Percentiles rank a stretch among this genome's conserved stretches.
Conservation (phyloP, 1,140 invertebrate species). For the Zaprionus tsacasi region DNA sequence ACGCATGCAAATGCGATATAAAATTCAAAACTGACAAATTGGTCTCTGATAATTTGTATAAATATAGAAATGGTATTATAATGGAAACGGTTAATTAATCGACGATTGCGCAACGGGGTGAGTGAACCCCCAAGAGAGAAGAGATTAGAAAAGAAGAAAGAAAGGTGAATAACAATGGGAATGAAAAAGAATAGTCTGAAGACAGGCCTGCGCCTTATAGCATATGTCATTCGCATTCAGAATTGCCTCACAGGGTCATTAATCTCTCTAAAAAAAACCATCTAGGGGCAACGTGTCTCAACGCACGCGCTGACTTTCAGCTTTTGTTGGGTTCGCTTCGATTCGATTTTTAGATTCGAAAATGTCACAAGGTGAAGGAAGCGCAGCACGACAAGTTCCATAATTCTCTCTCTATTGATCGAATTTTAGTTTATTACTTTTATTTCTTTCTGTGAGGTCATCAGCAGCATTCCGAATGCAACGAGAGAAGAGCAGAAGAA, state of each 20-base stretch:
- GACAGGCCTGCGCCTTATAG: not conserved
- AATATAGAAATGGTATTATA: conserved; percentile 16
- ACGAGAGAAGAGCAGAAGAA: conserved; percentile 38
- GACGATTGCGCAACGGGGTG: conserved; percentile 26
- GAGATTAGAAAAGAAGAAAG: not conserved
- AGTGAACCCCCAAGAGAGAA: conserved; percentile 23
- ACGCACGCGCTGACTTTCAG: conserved; percentile 44
- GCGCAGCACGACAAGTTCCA: conserved; percentile 20
- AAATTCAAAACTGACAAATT: conserved; percentile 13
- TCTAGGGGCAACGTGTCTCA: conserved; percentile 16
- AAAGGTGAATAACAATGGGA: not conserved
- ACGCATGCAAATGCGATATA: conserved; percentile 19
- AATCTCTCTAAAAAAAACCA: conserved; percentile 23
- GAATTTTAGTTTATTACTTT: conserved; percentile 38
- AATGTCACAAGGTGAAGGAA: conserved; percentile 63
- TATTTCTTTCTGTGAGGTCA: conserved; percentile 54
- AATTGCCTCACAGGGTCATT: conserved; percentile 27
- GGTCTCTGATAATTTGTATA: conserved; percentile 1
- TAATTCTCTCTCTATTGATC: conserved; percentile 34
- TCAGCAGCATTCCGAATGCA: conserved; percentile 64
- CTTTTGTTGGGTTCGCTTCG: conserved; percentile 17
- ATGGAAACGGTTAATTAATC: conserved; percentile 3
- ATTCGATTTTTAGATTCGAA: conserved; percentile 1
- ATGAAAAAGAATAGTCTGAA: not conserved
- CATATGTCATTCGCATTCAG: not conserved